Conservation (phyloP, 2,113 vertebrate species). For the Microcebus griseorufus region DNA sequence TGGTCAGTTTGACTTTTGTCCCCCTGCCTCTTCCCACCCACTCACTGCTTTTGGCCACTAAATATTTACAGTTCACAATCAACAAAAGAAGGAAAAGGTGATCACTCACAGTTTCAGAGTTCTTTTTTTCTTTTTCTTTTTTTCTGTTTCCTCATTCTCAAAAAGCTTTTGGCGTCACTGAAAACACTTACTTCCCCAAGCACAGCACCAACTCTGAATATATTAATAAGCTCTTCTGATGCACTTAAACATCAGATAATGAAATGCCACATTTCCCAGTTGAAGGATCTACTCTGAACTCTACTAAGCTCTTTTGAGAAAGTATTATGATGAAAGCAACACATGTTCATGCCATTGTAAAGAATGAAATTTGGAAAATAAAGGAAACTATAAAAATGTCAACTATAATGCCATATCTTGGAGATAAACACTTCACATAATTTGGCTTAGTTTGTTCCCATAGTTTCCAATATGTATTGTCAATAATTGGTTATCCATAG, state of each 20-base stretch:
- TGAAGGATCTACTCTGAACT: not conserved
- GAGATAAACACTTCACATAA: not conserved
- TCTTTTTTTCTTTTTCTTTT: not conserved
- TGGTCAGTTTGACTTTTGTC: not conserved
- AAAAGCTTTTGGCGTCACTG: not conserved
- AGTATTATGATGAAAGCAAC: not conserved
- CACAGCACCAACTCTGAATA: not conserved
- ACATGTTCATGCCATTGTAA: not conserved
- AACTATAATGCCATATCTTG: not conserved
- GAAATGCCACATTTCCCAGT: not conserved
- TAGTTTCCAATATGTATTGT: not conserved
- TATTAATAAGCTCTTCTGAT: not conserved
- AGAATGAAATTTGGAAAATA: conserved; percentile 13
- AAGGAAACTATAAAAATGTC: not conserved
- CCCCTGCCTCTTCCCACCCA: not conserved
- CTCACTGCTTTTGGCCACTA: not conserved
- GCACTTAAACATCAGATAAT: not conserved
- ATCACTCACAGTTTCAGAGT: not conserved
- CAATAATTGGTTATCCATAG: not conserved
- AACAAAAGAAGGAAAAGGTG: not conserved
- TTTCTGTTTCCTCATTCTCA: not conserved
- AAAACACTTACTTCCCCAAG: not conserved
- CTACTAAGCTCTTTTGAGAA: not conserved
- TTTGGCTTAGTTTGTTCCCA: not conserved
- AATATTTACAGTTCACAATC: not conserved